Conservation (phyloP, 1,140 invertebrate species). For the Leptoteleia sp. region DNA sequence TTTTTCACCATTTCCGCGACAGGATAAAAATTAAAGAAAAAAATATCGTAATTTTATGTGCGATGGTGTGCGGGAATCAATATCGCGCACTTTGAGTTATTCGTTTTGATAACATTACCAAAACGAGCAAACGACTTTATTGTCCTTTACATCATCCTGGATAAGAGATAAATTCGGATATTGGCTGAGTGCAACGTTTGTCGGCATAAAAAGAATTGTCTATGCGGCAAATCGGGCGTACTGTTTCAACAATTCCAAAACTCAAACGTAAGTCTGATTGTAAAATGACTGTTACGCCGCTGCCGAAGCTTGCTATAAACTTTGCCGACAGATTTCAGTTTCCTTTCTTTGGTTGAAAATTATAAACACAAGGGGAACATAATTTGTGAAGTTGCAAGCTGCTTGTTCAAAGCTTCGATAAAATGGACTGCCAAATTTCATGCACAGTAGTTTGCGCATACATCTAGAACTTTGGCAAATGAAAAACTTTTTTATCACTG, state of each 20-base stretch:
- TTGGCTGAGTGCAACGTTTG: conserved; percentile 36
- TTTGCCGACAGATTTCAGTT: conserved; percentile 42
- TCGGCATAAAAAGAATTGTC: conserved; percentile 33
- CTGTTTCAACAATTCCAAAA: conserved; percentile 40
- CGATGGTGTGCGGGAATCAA: not conserved
- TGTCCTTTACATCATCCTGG: conserved; percentile 31
- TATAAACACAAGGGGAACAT: conserved; percentile 46
- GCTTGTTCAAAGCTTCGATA: conserved; percentile 20
- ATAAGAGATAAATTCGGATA: conserved; percentile 51
- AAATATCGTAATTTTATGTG: not conserved
- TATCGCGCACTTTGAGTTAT: conserved; percentile 14
- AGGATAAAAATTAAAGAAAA: too few species aligned
- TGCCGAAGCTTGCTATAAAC: conserved; percentile 48
- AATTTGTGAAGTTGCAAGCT: conserved; percentile 47
- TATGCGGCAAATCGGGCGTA: conserved; percentile 33
- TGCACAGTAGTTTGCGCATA: conserved; percentile 6
- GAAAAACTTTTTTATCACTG: conserved; percentile 11
- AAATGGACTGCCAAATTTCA: conserved; percentile 45
- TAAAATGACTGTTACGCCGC: conserved; percentile 29
- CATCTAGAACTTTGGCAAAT: conserved; percentile 16
- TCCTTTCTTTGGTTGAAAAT: conserved; percentile 42
- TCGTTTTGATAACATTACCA: conserved; percentile 19
- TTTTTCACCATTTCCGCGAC: too few species aligned
- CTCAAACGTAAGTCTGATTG: conserved; percentile 34
- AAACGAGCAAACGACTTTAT: conserved; percentile 37